A percentile compares a stretch with the other conserved stretches of the same genome.
phyloP scores from a whole-genome alignment of 2,797 vertebrate species.

The Liasis olivaceus region DNA sequence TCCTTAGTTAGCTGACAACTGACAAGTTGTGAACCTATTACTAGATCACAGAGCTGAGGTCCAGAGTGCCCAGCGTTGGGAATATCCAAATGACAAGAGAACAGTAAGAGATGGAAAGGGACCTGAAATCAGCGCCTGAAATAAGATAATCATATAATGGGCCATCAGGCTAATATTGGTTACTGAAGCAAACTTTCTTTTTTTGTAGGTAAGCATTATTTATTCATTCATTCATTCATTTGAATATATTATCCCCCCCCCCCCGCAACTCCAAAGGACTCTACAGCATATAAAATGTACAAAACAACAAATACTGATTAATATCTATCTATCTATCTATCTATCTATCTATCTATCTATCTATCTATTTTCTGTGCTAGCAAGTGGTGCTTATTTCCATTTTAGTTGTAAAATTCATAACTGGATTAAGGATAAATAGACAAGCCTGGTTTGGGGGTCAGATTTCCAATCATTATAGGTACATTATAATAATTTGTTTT shows the following conservation, averaged over 20 bases:
- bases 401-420: not conserved
- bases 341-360: no score
- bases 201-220: not conserved
- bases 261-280: not conserved
- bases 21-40: not conserved
- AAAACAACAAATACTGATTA: no score
- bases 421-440: not conserved
- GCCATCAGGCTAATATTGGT: not conserved
- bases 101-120: not conserved
- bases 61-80: not conserved
- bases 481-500: not conserved
- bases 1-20: not conserved
- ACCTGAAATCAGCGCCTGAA: not conserved
- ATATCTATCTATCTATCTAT: no score
- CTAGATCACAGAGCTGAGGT: not conserved
- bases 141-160: not conserved
- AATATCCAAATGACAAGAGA: not conserved
- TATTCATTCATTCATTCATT: not conserved
- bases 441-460: not conserved
- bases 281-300: not conserved
- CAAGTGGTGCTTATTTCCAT: no score
- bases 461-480: not conserved
- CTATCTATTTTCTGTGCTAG: no score
- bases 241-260: not conserved
- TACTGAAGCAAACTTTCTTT: not conserved